Evolutionary conservation across 1,140 invertebrate species (phyloP), one percentile per base, ranked within the genome.

Genomic region (Sinella curviseta): DNA sequence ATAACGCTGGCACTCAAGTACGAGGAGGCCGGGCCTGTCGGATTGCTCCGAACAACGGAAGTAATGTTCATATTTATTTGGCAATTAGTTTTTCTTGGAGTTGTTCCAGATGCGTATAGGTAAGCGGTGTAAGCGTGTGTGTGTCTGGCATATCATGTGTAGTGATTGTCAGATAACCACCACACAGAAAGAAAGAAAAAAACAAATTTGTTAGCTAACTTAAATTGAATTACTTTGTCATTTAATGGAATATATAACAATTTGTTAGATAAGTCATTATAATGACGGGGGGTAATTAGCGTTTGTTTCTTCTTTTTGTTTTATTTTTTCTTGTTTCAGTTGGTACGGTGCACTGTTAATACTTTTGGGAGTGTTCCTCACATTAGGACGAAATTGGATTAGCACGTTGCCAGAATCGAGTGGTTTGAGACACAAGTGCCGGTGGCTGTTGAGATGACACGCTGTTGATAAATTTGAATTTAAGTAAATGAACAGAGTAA

Each of bases 31-130:
- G 80, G 80, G 4, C 80, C 80, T 24, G 77, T 81, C 0, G 55
- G 73, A 33, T n/a, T 81, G 0, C 4, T 82, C 20, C 30, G 75
- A 55, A 78, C 77, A 12, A 73, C 57, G 34, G 82, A 83, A 33
- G 80, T 83, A 0, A 17, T 83, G 20, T 83, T 83, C 48, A 76
- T 74, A 8, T 83, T 80, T 65, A 39, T 77, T 17, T 81, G 80
- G 75, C 82, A 83, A 36, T 77, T 81, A 1, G 4, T 80, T 1
- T 83, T 81, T 55, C 74, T 81, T 39, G 60, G 78, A 35, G 35
- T 34, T 1, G 60, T 76, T n/a, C 82, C 82, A 3, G 80, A 83
- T 77, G 35, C 76, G 12, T 81, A 55, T 78, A 81, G 80, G 82
- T 81, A 78, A 14, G 57, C 4, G 8, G 8, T 48, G 8, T 20